Conservation (phyloP, 2,888 invertebrate genomes). For the Papilio protenor region DNA sequence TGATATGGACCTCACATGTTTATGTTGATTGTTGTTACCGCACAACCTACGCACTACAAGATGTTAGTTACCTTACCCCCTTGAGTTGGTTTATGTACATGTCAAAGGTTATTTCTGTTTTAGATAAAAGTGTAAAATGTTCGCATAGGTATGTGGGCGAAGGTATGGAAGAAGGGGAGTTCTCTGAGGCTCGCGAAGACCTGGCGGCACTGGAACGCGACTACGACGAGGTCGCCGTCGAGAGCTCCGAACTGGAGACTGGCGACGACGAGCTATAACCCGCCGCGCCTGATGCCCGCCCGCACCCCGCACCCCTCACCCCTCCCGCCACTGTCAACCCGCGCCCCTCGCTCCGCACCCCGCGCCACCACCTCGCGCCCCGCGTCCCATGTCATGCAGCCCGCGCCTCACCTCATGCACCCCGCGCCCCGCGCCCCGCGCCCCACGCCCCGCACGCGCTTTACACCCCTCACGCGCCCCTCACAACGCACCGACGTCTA, state of each 20-base stretch:
- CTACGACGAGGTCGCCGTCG: constrained; percentile 90
- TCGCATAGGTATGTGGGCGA: constrained; percentile 89
- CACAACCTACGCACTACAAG: not conserved
- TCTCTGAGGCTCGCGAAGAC: constrained; percentile 92
- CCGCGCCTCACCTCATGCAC: not conserved
- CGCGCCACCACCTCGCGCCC: not conserved
- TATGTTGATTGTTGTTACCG: not conserved
- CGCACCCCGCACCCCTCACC: not conserved
- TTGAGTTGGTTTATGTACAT: too few species aligned
- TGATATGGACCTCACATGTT: too few species aligned
- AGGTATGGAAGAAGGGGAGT: constrained; percentile 94
- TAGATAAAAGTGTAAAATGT: not conserved
- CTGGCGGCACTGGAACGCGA: constrained; percentile 89
- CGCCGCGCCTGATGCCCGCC: constrained; percentile 8
- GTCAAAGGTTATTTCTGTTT: too few species aligned
- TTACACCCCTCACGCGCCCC: not conserved
- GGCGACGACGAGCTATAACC: constrained; percentile 75
- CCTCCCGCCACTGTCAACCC: not conserved
- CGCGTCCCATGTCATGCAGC: too few species aligned
- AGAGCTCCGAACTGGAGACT: constrained; percentile 77
- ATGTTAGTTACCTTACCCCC: not conserved
- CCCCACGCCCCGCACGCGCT: not conserved
- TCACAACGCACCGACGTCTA: not conserved
- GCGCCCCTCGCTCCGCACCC: not conserved
- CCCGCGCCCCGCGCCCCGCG: not conserved